Evolutionary conservation across 2,113 vertebrate genomes (phyloP).

Genomic region (Cynoglossus semilaevis): DNA sequence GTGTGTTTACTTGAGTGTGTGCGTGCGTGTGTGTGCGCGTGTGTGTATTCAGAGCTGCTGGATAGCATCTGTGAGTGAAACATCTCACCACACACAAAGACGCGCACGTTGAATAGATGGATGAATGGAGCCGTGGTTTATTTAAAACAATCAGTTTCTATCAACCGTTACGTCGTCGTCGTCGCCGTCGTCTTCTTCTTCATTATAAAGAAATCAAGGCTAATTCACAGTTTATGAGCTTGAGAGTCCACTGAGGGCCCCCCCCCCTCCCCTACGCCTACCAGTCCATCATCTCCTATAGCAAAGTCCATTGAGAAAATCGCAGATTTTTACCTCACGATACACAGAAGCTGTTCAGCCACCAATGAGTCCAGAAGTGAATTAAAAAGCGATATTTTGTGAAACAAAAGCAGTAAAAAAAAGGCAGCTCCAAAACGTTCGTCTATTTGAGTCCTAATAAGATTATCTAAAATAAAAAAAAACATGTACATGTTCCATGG

Average conservation of each 20-base stretch:
- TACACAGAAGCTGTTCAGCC: neutral
- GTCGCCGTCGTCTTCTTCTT: neutral
- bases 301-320: neutral
- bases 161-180: neutral
- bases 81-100: slow-evolving; percentile 69
- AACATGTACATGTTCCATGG: no score
- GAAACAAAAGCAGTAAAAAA: neutral
- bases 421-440: no score
- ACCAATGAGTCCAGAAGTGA: neutral
- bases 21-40: slow-evolving; percentile 13
- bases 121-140: slow-evolving; percentile 2
- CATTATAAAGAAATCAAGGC: neutral
- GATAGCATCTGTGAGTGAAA: slow-evolving; percentile 80
- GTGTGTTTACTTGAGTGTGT: slow-evolving; percentile 61
- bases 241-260: neutral
- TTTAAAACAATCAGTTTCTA: neutral
- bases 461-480: no score
- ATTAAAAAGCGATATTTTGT: neutral
- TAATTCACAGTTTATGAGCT: neutral
- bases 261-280: no score
- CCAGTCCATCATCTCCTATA: neutral
- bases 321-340: neutral
- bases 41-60: slow-evolving; percentile 61
- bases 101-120: slow-evolving; percentile 2
- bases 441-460: no score